Evolutionary conservation across 2,797 vertebrate species (phyloP), one percentile per base, ranked within the genome.

Genomic region (Muscicapa comitata): DNA sequence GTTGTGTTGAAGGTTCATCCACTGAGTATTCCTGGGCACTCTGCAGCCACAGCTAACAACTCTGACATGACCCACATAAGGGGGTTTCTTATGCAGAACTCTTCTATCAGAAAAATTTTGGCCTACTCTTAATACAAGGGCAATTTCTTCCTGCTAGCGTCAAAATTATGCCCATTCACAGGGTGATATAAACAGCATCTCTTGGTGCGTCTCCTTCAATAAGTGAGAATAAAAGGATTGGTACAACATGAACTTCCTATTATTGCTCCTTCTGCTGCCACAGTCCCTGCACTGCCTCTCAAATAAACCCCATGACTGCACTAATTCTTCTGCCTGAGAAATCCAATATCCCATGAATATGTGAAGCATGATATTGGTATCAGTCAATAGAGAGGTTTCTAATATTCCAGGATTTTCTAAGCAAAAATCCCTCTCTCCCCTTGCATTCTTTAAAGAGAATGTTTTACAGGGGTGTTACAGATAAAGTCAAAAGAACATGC

Each of bases 61-160:
- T 10, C 13, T 0, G 3, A 33, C 18, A 62, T 0, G 8, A 48
- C 40, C 33, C 40, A 53, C 5, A 7, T 17, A 7, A 19, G 0
- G 16, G 11, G 43, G 33, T 43, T 86, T 63, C 42, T 59, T 45
- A 38, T 6, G 53, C 31, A 84, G 28, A 80, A 33, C 8, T 63
- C 28, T 55, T 29, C 70, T 47, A 28, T 58, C 26, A 40, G 57
- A 80, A 31, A 71, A 77, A 29, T 48, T 88, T n/a, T 40, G 20
- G 31, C 16, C 43, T 74, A 25, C 11, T 79, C 15, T 51, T 66
- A 77, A 48, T 33, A 24, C 80, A 92, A 93, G 4, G 13, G 6
- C 17, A 73, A 71, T 74, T 55, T 83, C 45, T 74, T 84, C 45
- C 48, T 67, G 24, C 19, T 38, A 47, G 29, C 24, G 75, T 24